Conservation (phyloP, 1,140 invertebrate species). For the Meloidogyne exigua region DNA sequence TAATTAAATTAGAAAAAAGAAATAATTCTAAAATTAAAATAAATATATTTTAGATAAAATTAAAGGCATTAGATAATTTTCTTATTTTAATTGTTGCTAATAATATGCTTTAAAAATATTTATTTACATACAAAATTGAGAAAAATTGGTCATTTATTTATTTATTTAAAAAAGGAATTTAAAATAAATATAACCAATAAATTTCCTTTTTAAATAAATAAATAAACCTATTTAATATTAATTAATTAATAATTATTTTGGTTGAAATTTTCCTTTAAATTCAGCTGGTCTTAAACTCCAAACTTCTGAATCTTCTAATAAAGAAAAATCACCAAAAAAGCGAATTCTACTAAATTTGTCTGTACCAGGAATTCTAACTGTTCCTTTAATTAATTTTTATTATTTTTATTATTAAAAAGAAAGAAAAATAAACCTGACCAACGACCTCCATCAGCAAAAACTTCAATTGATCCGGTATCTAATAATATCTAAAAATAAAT, state of each 20-base stretch:
- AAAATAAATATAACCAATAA: too few relatives aligned
- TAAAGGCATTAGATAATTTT: too few relatives aligned
- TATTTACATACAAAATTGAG: too few relatives aligned
- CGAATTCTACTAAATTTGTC: slow-evolving; percentile 14
- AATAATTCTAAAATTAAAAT: too few relatives aligned
- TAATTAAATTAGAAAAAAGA: too few relatives aligned
- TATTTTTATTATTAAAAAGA: background rate
- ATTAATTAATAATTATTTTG: background rate
- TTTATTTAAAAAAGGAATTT: too few relatives aligned
- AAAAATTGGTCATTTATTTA: too few relatives aligned
- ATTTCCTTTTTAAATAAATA: too few relatives aligned
- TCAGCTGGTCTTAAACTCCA: slow-evolving; percentile 25
- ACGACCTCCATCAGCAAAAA: slow-evolving; percentile 28
- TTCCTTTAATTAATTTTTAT: slow-evolving; percentile 11
- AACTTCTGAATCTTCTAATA: background rate
- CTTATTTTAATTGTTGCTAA: too few relatives aligned
- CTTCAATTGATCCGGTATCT: slow-evolving; percentile 31
- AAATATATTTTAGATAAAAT: too few relatives aligned
- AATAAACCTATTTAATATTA: too few relatives aligned
- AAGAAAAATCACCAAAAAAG: slow-evolving; percentile 13
- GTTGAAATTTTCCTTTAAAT: slow-evolving; percentile 7
- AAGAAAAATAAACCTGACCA: slow-evolving; percentile 1
- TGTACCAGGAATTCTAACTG: slow-evolving; percentile 12
- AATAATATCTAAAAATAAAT: slow-evolving; percentile 4
- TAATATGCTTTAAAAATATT: too few relatives aligned